Base-by-base conservation (phyloP, 2,888 invertebrate species). In the Corythucha ciliata region DNA sequence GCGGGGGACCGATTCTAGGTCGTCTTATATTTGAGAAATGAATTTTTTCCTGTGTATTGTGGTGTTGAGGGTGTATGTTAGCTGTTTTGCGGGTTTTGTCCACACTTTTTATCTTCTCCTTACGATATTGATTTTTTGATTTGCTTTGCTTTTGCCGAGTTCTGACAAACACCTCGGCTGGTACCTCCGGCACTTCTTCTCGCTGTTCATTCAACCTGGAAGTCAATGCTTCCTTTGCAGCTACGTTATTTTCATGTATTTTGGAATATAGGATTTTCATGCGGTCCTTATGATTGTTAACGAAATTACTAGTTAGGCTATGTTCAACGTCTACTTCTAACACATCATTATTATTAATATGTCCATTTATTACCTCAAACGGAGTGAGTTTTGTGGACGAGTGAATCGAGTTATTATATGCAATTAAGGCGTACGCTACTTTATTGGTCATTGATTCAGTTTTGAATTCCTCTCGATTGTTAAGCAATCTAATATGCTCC, bases 401-500 rank as follows among this genome's bases (percentile, higher is more conserved):
- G 21, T 48, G 47, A 18, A 48, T 40, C n/a, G 48, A 40, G n/a
- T 26, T 24, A 40, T 52, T 52, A 20, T 48, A 49, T 4, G 29
- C 40, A 10, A 33, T n/a, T n/a, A 39, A 14, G 3, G 48, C 39
- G 14, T 40, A 48, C n/a, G n/a, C n/a, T 3, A 53, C 34, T 53
- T 40, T 41, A 4, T 4, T 26, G 4, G 12, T 6, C 10, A 27
- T 6, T 14, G 20, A 27, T 3, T 24, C 29, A 10, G 20, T 24
- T 40, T 50, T 2, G 18, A 42, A 50, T 7, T 40, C 49, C 7
- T n/a, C n/a, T 20, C 24, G n/a, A 14, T 42, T 33, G 16, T 50
- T 50, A 2, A 50, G 20, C 6, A 53, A 10, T 7, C 42, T 8
- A 18, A 53, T 33, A 20, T 53, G 49, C 27, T 49, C 44, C 2